Percentiles rank a stretch among this genome's conserved stretches.
phyloP scores from a whole-genome alignment of 2,113 vertebrate genomes.

The Misgurnus mizolepis region DNA sequence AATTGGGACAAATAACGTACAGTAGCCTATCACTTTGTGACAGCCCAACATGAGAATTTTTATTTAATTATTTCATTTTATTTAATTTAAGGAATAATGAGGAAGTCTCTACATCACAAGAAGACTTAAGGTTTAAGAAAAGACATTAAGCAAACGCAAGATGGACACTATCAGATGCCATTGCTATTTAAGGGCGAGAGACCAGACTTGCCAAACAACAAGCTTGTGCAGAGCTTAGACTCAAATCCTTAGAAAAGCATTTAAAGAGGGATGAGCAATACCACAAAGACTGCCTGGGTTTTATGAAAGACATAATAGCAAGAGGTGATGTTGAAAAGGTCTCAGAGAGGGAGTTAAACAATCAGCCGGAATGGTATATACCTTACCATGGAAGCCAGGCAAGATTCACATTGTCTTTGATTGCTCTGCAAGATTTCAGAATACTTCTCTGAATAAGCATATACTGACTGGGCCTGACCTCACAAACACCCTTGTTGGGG shows the following conservation, averaged over 20 bases:
- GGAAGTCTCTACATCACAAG: background rate
- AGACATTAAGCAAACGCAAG: constrained; percentile 11
- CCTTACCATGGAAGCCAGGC: constrained; percentile 44
- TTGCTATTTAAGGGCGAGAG: background rate
- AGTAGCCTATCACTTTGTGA: too few species aligned
- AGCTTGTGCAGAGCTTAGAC: background rate
- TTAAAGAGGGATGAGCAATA: background rate
- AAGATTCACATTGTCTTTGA: constrained; percentile 44
- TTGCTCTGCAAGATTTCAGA: constrained; percentile 40
- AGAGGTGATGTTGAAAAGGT: constrained; percentile 21
- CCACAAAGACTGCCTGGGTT: background rate
- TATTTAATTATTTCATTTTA: too few species aligned
- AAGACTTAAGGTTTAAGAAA: background rate
- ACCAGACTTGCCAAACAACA: constrained; percentile 16
- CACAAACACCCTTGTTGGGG: constrained; percentile 17
- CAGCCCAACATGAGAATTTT: too few species aligned
- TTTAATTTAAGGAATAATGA: background rate
- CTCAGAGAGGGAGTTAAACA: constrained; percentile 9
- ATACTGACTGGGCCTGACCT: constrained; percentile 32
- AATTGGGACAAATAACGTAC: too few species aligned
- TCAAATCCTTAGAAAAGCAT: background rate
- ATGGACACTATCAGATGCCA: constrained; percentile 33
- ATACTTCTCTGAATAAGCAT: constrained; percentile 33
- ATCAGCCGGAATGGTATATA: constrained; percentile 44
- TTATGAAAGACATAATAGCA: constrained; percentile 6